Conservation (phyloP, 2,888 invertebrate species). For the Desoria tigrina region DNA sequence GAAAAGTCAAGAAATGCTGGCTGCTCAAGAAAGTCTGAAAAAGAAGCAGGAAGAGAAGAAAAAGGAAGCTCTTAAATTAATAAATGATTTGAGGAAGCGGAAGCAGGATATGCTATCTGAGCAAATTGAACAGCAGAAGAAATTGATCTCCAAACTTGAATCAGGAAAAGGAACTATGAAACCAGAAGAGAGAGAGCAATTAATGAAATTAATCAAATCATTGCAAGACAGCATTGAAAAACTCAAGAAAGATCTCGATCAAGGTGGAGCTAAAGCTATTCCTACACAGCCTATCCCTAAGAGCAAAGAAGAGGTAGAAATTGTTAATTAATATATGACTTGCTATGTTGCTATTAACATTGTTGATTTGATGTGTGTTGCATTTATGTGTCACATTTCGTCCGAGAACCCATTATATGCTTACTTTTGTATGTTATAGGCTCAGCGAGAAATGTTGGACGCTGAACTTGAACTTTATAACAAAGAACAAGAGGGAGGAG, state of each 20-base stretch:
- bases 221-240: conserved; percentile 81
- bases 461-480: conserved; percentile 87
- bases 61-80: conserved; percentile 72
- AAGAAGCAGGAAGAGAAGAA: conserved; percentile 74
- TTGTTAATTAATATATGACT: no score
- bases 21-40: conserved; percentile 68
- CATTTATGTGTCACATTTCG: no score
- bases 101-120: conserved; percentile 85
- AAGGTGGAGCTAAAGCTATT: conserved; percentile 28
- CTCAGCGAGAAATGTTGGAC: conserved; percentile 85
- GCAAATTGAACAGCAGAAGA: conserved; percentile 83
- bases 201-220: conserved; percentile 78
- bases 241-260: conserved; percentile 59
- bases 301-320: conserved; percentile 66
- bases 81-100: conserved; percentile 77
- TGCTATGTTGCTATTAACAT: conserved; percentile 4
- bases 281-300: neutral
- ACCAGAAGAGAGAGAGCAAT: conserved; percentile 68
- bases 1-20: conserved; percentile 59
- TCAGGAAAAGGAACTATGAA: conserved; percentile 62
- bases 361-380: no score
- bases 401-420: neutral
- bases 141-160: conserved; percentile 78
- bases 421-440: conserved; percentile 53
- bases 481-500: conserved; percentile 83